Percentiles rank a stretch among this genome's conserved stretches.
These are phyloP conservation scores for Rugalucina vietnamica DNA, from an alignment of 2,888 invertebrate genomes.

Conservation along the genomic window DNA sequence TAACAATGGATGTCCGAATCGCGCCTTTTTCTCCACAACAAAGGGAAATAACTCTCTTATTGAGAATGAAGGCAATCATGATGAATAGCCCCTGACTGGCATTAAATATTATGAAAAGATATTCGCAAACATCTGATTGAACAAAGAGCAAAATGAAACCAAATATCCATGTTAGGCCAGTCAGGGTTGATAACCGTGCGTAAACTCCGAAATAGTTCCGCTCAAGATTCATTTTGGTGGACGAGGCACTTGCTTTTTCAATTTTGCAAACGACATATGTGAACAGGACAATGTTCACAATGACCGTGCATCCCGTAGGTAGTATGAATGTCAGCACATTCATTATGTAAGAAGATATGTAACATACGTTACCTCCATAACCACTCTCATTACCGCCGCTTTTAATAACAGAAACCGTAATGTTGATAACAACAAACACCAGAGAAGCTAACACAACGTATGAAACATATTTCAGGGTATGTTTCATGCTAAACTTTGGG, in stretches of 20 bases:
- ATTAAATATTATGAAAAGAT: slow-evolving; percentile 49
- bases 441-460: slow-evolving; percentile 24
- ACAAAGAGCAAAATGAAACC: slow-evolving; percentile 41
- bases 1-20: no score
- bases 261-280: slow-evolving; percentile 31
- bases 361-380: slow-evolving; percentile 44
- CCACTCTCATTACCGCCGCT: slow-evolving; percentile 31
- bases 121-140: slow-evolving; percentile 26
- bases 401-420: background rate
- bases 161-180: slow-evolving; percentile 54
- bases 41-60: slow-evolving; percentile 25
- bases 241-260: slow-evolving; percentile 12
- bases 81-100: slow-evolving; percentile 52
- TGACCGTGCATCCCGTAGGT: slow-evolving; percentile 27
- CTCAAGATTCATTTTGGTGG: slow-evolving; percentile 11
- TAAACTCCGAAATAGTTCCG: slow-evolving; percentile 48
- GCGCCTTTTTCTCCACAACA: slow-evolving; percentile 9
- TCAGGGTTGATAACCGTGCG: slow-evolving; percentile 44
- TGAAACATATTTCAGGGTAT: slow-evolving; percentile 23
- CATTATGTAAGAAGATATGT: slow-evolving; percentile 40
- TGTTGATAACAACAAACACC: slow-evolving; percentile 35
- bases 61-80: slow-evolving; percentile 50
- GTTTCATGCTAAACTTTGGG: background rate
- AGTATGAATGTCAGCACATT: slow-evolving; percentile 35
- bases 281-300: slow-evolving; percentile 33